phyloP scores from a whole-genome alignment of 2,113 vertebrate species.

The Cromileptes altivelis region DNA sequence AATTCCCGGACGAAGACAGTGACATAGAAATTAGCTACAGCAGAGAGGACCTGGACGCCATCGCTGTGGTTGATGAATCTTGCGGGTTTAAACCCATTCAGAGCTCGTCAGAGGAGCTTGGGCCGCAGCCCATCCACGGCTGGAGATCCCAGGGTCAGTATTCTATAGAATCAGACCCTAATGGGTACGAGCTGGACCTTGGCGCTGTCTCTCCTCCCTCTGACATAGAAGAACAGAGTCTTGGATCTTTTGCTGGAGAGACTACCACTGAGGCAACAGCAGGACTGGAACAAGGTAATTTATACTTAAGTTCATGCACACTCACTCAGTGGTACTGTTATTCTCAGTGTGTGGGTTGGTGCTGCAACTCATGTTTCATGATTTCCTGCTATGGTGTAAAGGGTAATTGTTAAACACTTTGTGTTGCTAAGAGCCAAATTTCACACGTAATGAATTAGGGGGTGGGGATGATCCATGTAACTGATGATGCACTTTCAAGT shows the following conservation, averaged over 20 bases:
- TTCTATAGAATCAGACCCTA: slow-evolving; percentile 80
- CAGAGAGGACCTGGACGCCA: slow-evolving; percentile 73
- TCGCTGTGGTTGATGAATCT: slow-evolving; percentile 8
- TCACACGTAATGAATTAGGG: too few species aligned
- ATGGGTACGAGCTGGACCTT: slow-evolving; percentile 78
- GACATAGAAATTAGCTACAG: slow-evolving; percentile 83
- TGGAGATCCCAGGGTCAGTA: slow-evolving; percentile 74
- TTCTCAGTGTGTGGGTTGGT: neutral
- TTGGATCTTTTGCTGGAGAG: slow-evolving; percentile 47
- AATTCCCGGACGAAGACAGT: slow-evolving; percentile 80
- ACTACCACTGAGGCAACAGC: neutral
- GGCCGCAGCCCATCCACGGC: slow-evolving; percentile 45
- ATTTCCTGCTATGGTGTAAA: neutral
- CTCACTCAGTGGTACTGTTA: neutral
- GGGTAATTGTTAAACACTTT: neutral
- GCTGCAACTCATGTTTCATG: neutral
- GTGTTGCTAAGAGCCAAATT: neutral
- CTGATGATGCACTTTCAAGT: too few species aligned
- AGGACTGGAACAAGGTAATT: slow-evolving; percentile 52
- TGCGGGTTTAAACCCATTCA: slow-evolving; percentile 79
- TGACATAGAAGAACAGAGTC: slow-evolving; percentile 69
- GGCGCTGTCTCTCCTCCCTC: slow-evolving; percentile 64
- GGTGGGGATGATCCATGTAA: too few species aligned
- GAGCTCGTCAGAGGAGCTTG: slow-evolving; percentile 78
- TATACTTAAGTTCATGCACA: too few species aligned